These are phyloP conservation scores for Laterallus jamaicensis DNA, from an alignment of 2,113 vertebrate species.

Conservation along the genomic window DNA sequence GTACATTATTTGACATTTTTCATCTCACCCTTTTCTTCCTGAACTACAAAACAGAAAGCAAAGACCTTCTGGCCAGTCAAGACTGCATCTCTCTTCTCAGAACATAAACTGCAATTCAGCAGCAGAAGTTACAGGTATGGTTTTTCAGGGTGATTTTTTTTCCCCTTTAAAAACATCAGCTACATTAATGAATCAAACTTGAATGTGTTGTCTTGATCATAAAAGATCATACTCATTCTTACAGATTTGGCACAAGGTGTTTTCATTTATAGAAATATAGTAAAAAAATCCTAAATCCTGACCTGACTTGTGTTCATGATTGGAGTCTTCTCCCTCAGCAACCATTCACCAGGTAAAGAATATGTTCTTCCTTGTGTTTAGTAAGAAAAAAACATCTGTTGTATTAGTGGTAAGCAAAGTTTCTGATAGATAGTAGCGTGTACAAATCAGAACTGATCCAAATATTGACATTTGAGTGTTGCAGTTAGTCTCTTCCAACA, in stretches of 20 bases:
- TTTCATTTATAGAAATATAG: background rate
- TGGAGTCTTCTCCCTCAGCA: background rate
- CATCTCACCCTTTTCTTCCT: background rate
- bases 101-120: background rate
- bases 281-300: background rate
- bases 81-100: background rate
- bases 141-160: background rate
- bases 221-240: background rate
- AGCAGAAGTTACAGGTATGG: background rate
- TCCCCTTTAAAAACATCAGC: background rate
- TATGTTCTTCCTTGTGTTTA: background rate
- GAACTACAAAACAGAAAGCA: background rate
- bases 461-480: background rate
- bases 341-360: background rate
- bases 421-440: background rate
- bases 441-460: background rate
- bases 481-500: slow-evolving; percentile 35
- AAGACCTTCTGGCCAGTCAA: background rate
- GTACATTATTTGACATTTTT: background rate
- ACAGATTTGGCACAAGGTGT: background rate
- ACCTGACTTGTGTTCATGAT: background rate
- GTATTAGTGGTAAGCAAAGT: background rate
- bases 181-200: background rate
- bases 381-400: background rate
- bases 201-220: background rate